Conservation (phyloP, 2,113 vertebrate genomes). For the Petaurus breviceps region DNA sequence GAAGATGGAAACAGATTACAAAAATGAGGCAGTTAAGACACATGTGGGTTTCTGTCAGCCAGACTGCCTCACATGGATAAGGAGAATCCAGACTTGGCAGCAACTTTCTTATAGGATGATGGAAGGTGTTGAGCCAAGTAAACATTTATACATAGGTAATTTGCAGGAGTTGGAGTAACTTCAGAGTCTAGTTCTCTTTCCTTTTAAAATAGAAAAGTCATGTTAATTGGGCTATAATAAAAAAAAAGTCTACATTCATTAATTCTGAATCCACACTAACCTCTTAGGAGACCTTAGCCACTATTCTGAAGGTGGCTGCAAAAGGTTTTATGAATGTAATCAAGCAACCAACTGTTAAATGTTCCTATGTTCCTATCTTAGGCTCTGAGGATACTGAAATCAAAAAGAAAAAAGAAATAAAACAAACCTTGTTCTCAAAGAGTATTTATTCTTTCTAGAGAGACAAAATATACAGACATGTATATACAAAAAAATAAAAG, state of each 20-base stretch:
- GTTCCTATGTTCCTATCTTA: not conserved
- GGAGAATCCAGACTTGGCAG: not conserved
- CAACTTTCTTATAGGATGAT: not conserved
- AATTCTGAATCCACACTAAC: not conserved
- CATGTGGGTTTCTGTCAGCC: not conserved
- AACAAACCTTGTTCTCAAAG: not conserved
- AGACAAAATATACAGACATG: not conserved
- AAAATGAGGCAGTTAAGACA: not conserved
- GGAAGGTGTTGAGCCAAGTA: not conserved
- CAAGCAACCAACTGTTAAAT: not conserved
- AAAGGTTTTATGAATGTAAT: slow-evolving; percentile 37
- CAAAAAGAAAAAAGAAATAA: not conserved
- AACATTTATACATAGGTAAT: slow-evolving; percentile 26
- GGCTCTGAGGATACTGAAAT: not conserved
- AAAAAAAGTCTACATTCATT: not conserved
- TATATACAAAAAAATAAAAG: not conserved
- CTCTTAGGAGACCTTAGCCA: not conserved
- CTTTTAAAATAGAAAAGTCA: not conserved
- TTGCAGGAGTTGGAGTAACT: slow-evolving; percentile 26
- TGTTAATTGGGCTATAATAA: not conserved
- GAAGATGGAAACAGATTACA: slow-evolving; percentile 13
- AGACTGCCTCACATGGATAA: not conserved
- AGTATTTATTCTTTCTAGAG: not conserved
- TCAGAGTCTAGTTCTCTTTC: not conserved
- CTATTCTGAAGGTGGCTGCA: not conserved